phyloP scores from a whole-genome alignment of 2,113 vertebrate genomes.

The Otis tarda region DNA sequence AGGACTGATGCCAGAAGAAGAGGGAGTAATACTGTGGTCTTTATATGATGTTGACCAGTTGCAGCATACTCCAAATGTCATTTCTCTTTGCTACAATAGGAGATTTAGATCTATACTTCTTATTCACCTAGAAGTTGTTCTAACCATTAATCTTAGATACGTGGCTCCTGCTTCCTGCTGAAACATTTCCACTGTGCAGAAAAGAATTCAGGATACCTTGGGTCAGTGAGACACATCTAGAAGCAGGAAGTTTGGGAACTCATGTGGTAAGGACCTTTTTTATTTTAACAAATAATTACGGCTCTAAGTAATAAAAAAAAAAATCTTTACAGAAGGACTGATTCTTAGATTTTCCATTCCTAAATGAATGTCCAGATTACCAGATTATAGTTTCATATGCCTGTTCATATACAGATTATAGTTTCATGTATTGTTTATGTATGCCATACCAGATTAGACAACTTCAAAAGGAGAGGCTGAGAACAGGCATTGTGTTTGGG shows the following conservation, averaged over 20 bases:
- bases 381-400: neutral
- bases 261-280: neutral
- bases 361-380: neutral
- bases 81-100: neutral
- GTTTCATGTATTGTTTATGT: neutral
- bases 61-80: neutral
- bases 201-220: neutral
- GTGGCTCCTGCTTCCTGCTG: neutral
- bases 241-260: neutral
- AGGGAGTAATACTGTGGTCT: neutral
- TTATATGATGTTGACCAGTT: neutral
- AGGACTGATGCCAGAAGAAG: neutral
- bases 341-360: neutral
- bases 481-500: neutral
- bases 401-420: neutral
- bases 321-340: neutral
- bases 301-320: neutral
- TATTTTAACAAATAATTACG: neutral
- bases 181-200: neutral
- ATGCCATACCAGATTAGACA: neutral
- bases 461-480: neutral
- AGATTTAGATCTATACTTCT: neutral
- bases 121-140: neutral
- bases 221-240: neutral
- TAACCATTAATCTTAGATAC: neutral